Evolutionary conservation across 2,888 invertebrate genomes (phyloP), one percentile per base, ranked within the genome.

Genomic region (Therioaphis trifolii): DNA sequence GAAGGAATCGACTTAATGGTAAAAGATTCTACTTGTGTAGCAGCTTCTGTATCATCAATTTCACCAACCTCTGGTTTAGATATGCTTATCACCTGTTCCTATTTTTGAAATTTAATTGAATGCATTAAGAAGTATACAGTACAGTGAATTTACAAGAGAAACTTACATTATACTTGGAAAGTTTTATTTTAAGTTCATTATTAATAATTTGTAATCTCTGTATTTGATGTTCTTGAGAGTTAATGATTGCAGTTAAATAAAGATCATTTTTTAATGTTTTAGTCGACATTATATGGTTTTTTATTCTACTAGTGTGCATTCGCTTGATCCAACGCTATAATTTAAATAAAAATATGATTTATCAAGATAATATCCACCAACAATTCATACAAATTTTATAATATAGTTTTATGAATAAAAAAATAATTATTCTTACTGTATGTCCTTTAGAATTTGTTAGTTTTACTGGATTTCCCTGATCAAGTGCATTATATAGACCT

Each of bases 381-480:
- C 7, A 61, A 15, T 4, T 27, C 21, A 55, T 21, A 18, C 9
- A 55, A 4, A 55, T 55, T 18, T 2, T n/a, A 5, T 15, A 55
- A n/a, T 40, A 66, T 40, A 66, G 15, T 66, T 29, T 4, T 29
- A 18, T 63, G 4, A 63, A 12, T 29, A 63, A 68, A 43, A 68
- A 40, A 3, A 27, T 27, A 3, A 58, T n/a, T 58, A 55, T 46
- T 2, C 80, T 72, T 82, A 82, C 82, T 52, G 74, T 40, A 27
- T 52, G 49, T 35, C 82, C 82, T 49, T 74, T 82, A 40, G 82
- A 63, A 21, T 82, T 82, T 66, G 52, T 82, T 74, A 82, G 49
- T 49, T 82, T 82, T 2, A 82, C 82, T 18, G 66, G 82, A 40
- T 82, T 74, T 49, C 82, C 52, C 66, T 74, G 74, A 74, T 82